Base-by-base conservation (phyloP, 2,888 invertebrate genomes). In the Ormyrus thymus region DNA sequence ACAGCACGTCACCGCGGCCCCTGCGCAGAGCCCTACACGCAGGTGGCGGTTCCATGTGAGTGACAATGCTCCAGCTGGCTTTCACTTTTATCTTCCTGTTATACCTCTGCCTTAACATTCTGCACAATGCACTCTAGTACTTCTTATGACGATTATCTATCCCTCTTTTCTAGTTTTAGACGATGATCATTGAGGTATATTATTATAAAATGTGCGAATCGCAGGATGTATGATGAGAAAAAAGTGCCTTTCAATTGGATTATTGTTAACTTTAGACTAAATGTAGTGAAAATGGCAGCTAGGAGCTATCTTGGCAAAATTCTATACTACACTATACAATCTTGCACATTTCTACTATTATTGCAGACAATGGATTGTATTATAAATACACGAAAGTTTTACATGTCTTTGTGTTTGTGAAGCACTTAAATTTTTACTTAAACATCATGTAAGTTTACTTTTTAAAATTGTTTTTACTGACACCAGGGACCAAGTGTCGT, bases 31-130 rank as follows among this genome's bases (percentile, higher is more conserved):
- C 89, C 56, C 83, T 89, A 73, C 87, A 89, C 84, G 89, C 89
- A 46, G 88, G 89, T 79, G 90, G 90, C 82, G 90, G 90, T 85
- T 90, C 90, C 84, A 89, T 90, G 90, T 90, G 89, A 90, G 90
- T 90, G 86, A 85, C 84, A 88, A 87, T 86, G 81, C 86, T 86
- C 84, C 86, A 87, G 85, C 86, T 85, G 84, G 84, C 87, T 84
- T 84, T 88, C 85, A 81, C 86, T 84, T 84, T 88, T 83, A 81
- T 86, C 83, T 84, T 87, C 80, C 84, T 88, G 83, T 82, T 85
- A 83, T 86, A 86, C 83, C 83, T 88, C 77, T 89, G 85, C 84
- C 82, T 87, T 84, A 84, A 86, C 79, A 84, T 85, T 76, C 81
- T 87, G 82, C 84, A 87, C 83, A 83, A 84, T 84, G 87, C 87